phyloP scores from a whole-genome alignment of 1,140 invertebrate species.

The Aphidius ervi region DNA sequence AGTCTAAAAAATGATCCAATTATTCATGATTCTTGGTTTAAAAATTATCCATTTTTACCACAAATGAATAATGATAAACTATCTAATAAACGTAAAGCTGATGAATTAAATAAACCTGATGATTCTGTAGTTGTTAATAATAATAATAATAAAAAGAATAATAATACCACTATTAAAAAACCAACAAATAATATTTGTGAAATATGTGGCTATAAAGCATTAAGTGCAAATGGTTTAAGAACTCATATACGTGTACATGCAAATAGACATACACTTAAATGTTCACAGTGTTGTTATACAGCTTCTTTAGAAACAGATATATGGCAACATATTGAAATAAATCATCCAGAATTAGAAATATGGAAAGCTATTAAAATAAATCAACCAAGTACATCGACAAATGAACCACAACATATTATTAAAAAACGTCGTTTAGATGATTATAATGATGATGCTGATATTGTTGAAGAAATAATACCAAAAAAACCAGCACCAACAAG shows the following conservation, averaged over 20 bases:
- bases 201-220: conserved; percentile 37
- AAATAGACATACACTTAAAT: conserved; percentile 31
- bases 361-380: conserved; percentile 26
- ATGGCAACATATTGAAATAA: conserved; percentile 38
- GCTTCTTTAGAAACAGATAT: conserved; percentile 33
- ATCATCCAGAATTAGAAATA: conserved; percentile 34
- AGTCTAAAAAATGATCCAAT: no score
- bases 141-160: background rate
- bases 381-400: conserved; percentile 4
- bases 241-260: conserved; percentile 40
- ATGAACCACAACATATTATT: background rate
- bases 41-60: no score
- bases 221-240: conserved; percentile 36
- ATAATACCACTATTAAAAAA: conserved; percentile 18
- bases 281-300: conserved; percentile 39
- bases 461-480: conserved; percentile 27
- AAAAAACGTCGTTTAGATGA: conserved; percentile 13
- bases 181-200: conserved; percentile 29
- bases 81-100: conserved; percentile 9
- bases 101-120: background rate
- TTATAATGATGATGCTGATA: conserved; percentile 27
- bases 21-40: no score
- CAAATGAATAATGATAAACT: no score
- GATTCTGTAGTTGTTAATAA: background rate
- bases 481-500: background rate